phyloP scores from a whole-genome alignment of 2,888 invertebrate species.

The Drosophila mulleri region DNA sequence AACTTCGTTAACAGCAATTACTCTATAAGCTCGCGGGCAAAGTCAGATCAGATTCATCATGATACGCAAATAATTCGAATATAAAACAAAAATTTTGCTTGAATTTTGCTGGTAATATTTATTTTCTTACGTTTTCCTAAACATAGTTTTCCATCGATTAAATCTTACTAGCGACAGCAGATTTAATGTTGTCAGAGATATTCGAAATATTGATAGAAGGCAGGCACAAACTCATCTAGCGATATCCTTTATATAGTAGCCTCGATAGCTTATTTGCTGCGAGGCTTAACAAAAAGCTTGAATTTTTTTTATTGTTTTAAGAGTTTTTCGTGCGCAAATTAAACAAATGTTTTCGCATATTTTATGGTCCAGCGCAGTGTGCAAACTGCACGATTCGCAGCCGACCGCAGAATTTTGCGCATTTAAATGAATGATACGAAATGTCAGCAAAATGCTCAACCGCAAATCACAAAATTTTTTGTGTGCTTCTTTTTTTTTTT shows the following conservation, averaged over 20 bases:
- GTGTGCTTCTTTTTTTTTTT: neutral
- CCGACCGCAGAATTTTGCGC: slow-evolving; percentile 65
- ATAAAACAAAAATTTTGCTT: too few species aligned
- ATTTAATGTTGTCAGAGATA: slow-evolving; percentile 3
- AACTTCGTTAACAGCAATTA: slow-evolving; percentile 1
- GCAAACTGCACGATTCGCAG: slow-evolving; percentile 30
- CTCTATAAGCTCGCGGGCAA: too few species aligned
- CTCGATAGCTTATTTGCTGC: slow-evolving; percentile 15
- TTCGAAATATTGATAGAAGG: slow-evolving; percentile 3
- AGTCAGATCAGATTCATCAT: too few species aligned
- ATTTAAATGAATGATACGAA: slow-evolving; percentile 70
- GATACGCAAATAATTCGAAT: too few species aligned
- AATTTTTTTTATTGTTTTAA: neutral
- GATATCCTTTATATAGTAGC: neutral
- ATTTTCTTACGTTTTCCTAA: neutral
- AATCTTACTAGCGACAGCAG: neutral
- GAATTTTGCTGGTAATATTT: neutral
- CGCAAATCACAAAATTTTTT: slow-evolving; percentile 62
- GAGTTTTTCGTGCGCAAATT: slow-evolving; percentile 38
- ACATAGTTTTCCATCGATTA: neutral
- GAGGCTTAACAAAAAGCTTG: neutral
- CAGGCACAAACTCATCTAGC: neutral
- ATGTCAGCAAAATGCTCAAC: slow-evolving; percentile 62
- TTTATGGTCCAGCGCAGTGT: slow-evolving; percentile 50
- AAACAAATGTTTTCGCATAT: slow-evolving; percentile 61